Conservation (phyloP, 2,888 invertebrate genomes). For the Pollenia amentaria region DNA sequence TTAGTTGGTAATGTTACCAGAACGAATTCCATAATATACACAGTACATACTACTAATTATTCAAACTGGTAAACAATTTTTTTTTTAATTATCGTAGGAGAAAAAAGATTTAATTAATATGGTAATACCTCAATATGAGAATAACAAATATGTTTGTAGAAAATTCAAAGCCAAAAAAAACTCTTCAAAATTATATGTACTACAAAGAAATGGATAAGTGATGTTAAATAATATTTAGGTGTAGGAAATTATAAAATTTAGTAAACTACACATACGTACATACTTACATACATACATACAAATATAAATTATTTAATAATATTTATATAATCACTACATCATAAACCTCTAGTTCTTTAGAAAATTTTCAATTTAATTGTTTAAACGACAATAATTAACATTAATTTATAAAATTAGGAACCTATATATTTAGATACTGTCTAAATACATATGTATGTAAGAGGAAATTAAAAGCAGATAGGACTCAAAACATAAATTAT, state of each 20-base stretch:
- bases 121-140: slow-evolving; percentile 59
- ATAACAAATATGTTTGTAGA: slow-evolving; percentile 30
- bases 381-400: slow-evolving; percentile 47
- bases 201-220: slow-evolving; percentile 12
- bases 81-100: slow-evolving; percentile 4
- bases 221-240: not conserved
- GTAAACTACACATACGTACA: slow-evolving; percentile 5
- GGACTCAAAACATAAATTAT: slow-evolving; percentile 62
- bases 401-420: slow-evolving; percentile 7
- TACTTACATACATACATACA: slow-evolving; percentile 19
- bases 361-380: slow-evolving; percentile 70
- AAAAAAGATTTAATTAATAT: slow-evolving; percentile 16
- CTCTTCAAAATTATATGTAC: not conserved
- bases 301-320: slow-evolving; percentile 29
- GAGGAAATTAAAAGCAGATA: slow-evolving; percentile 16
- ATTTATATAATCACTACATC: slow-evolving; percentile 42
- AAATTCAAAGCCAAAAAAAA: not conserved
- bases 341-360: slow-evolving; percentile 61
- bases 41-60: not conserved
- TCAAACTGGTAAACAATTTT: slow-evolving; percentile 28
- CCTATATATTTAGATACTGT: slow-evolving; percentile 18
- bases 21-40: slow-evolving; percentile 1
- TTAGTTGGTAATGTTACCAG: slow-evolving; percentile 12
- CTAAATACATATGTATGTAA: slow-evolving; percentile 21
- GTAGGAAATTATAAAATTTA: slow-evolving; percentile 18